Percentiles rank a stretch among this genome's conserved stretches.
phyloP scores from a whole-genome alignment of 2,888 invertebrate species.

The Acrobasis suavella region DNA sequence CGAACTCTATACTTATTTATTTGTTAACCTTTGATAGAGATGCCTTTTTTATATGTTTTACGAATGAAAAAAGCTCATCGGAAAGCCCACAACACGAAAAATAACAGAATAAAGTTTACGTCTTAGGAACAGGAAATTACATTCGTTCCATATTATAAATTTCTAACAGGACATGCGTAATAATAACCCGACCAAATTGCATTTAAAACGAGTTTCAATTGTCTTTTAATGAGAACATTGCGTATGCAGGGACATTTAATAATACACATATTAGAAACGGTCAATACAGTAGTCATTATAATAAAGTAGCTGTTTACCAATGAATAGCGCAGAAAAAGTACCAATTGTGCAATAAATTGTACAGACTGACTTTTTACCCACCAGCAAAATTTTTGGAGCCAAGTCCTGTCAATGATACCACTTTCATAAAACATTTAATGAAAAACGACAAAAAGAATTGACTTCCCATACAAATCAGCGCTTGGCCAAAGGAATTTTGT shows the following conservation, averaged over 20 bases:
- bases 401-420: too few relatives aligned
- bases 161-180: conserved; percentile 22
- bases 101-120: neutral
- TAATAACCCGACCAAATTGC: conserved; percentile 25
- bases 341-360: neutral
- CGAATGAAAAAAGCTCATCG: too few relatives aligned
- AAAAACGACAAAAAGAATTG: too few relatives aligned
- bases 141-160: conserved; percentile 20
- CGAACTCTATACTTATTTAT: too few relatives aligned
- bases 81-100: too few relatives aligned
- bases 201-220: conserved; percentile 43
- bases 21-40: too few relatives aligned
- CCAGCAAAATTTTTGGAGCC: too few relatives aligned
- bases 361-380: too few relatives aligned
- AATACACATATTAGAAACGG: conserved; percentile 45
- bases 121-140: neutral
- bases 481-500: too few relatives aligned
- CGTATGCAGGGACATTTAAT: conserved; percentile 39
- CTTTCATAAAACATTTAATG: too few relatives aligned
- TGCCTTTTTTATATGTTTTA: too few relatives aligned
- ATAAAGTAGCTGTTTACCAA: conserved; percentile 45
- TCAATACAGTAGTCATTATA: conserved; percentile 42
- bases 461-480: too few relatives aligned
- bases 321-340: conserved; percentile 27
- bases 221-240: conserved; percentile 42